These are phyloP conservation scores for Drosophila parabipectinata DNA, from an alignment of 1,140 invertebrate species.

Conservation along the genomic window DNA sequence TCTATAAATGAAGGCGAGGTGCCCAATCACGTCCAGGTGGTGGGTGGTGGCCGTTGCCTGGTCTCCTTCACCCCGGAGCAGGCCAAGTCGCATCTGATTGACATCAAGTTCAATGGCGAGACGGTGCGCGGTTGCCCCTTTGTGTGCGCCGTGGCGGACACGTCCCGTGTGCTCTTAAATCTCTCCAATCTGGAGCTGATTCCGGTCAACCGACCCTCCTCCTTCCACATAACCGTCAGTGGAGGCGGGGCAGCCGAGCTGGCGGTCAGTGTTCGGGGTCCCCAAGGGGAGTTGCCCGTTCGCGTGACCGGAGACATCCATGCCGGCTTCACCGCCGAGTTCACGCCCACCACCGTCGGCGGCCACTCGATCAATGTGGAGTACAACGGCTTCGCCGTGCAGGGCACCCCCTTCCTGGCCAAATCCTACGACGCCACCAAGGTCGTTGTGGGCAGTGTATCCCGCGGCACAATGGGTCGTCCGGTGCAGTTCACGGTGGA, in stretches of 20 bases:
- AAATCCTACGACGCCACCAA: constrained; percentile 97
- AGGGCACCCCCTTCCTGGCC: constrained; percentile 95
- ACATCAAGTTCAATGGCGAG: constrained; percentile 99
- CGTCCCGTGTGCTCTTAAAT: constrained; percentile 91
- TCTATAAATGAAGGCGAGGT: constrained; percentile 99
- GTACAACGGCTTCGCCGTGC: constrained; percentile 95
- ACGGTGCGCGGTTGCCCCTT: constrained; percentile 97
- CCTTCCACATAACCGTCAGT: constrained; percentile 95
- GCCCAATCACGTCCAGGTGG: constrained; percentile 98
- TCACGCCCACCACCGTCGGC: constrained; percentile 95
- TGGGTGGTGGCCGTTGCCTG: constrained; percentile 96
- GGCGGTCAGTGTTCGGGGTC: constrained; percentile 93
- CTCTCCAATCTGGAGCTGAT: constrained; percentile 92
- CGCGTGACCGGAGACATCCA: constrained; percentile 95
- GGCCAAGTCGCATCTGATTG: constrained; percentile 95
- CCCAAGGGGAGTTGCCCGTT: constrained; percentile 92
- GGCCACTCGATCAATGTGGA: constrained; percentile 95
- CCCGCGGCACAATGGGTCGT: constrained; percentile 92
- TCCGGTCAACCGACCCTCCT: constrained; percentile 93
- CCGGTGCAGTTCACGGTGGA: constrained; percentile 97
- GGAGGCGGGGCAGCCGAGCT: constrained; percentile 93
- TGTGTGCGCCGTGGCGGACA: constrained; percentile 91
- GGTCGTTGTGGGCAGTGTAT: constrained; percentile 92
- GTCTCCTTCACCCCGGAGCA: constrained; percentile 98
- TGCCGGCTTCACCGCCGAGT: constrained; percentile 94